phyloP scores from a whole-genome alignment of 2,888 invertebrate species.

The Cenopis cana region DNA sequence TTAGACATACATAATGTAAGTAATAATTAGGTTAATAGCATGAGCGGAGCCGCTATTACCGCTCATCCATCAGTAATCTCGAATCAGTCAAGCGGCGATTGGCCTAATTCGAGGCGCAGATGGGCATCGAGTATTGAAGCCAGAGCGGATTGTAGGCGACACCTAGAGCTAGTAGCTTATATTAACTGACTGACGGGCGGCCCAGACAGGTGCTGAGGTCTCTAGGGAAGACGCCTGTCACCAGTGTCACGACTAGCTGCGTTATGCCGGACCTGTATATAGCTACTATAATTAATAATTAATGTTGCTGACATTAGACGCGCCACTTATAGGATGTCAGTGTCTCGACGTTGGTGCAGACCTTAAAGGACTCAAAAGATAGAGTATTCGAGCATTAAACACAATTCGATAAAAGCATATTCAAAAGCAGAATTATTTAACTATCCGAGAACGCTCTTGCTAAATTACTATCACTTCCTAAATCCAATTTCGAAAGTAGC shows the following conservation, averaged over 20 bases:
- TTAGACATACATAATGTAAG: slow-evolving; percentile 7
- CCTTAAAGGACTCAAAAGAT: too few relatives aligned
- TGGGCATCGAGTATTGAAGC: slow-evolving; percentile 75
- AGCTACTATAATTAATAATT: slow-evolving; percentile 27
- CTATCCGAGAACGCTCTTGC: not conserved
- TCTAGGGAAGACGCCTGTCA: slow-evolving; percentile 46
- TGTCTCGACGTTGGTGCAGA: not conserved
- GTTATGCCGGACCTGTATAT: slow-evolving; percentile 25
- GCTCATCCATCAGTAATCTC: slow-evolving; percentile 58
- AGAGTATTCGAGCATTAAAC: not conserved
- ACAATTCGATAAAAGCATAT: not conserved
- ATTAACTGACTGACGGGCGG: slow-evolving; percentile 63
- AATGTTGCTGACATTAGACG: slow-evolving; percentile 22
- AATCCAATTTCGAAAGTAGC: slow-evolving; percentile 28
- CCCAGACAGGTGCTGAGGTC: slow-evolving; percentile 45
- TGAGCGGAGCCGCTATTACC: slow-evolving; percentile 47
- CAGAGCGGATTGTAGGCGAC: slow-evolving; percentile 55
- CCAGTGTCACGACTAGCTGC: slow-evolving; percentile 43
- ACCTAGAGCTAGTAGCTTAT: slow-evolving; percentile 59
- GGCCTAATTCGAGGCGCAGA: slow-evolving; percentile 68
- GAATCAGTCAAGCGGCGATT: slow-evolving; percentile 53
- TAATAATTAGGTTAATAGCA: slow-evolving; percentile 15
- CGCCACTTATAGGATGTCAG: slow-evolving; percentile 11
- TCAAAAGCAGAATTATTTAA: not conserved
- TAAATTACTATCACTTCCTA: not conserved